Percentiles rank a stretch among this genome's conserved stretches.
Evolutionary conservation across 1,140 invertebrate species (phyloP).

Genomic region (Drosophila ironensis): DNA sequence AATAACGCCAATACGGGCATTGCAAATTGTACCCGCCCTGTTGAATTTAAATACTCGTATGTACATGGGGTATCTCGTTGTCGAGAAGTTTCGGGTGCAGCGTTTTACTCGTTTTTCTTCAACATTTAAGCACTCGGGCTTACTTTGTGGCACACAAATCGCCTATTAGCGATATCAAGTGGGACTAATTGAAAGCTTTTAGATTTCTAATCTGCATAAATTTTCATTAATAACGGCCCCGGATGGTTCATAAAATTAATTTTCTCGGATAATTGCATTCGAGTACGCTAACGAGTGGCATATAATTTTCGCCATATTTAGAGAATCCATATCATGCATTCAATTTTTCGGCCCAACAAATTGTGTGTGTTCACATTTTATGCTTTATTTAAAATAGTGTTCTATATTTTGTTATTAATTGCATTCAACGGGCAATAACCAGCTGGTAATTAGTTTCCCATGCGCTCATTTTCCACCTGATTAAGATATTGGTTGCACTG

Average conservation of each 20-base stretch:
- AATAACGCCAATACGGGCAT: too few relatives aligned
- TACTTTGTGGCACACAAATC: background rate
- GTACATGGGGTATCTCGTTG: too few relatives aligned
- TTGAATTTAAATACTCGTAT: too few relatives aligned
- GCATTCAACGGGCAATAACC: background rate
- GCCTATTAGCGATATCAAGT: conserved; percentile 3
- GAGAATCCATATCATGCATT: background rate
- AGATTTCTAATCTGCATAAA: conserved; percentile 22
- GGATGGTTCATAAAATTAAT: conserved; percentile 3
- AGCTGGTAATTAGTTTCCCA: conserved; percentile 1
- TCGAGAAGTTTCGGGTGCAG: too few relatives aligned
- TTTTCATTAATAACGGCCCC: conserved; percentile 5
- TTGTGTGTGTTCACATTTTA: too few relatives aligned
- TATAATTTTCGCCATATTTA: background rate
- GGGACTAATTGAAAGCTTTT: conserved; percentile 15
- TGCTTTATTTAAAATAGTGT: too few relatives aligned
- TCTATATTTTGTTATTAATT: background rate
- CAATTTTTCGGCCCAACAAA: background rate
- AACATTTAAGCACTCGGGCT: too few relatives aligned
- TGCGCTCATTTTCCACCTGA: background rate
- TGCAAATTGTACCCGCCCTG: too few relatives aligned
- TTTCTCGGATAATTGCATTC: conserved; percentile 16
- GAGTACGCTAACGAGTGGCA: background rate
- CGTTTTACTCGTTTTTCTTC: too few relatives aligned
- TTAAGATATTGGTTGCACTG: too few relatives aligned